A percentile compares a stretch with the other conserved stretches of the same genome.
Conservation (phyloP, 2,888 invertebrate genomes). For the Stegana nigrithorax region DNA sequence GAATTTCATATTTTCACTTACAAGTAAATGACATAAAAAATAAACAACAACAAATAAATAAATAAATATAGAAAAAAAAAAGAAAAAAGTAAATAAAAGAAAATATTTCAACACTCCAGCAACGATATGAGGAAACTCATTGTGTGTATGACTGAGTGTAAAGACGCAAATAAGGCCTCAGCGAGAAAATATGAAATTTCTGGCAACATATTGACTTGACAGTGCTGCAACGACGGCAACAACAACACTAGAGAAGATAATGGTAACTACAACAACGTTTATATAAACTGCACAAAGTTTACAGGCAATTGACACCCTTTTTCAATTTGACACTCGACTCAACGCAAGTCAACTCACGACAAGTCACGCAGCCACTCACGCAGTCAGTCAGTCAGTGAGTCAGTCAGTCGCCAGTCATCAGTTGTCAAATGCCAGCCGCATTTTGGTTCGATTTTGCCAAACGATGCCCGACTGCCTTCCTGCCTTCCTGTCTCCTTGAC, state of each 20-base stretch:
- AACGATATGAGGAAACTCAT: too few species aligned
- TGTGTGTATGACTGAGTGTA: too few species aligned
- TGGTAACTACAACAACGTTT: constrained; percentile 5
- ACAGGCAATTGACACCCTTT: constrained; percentile 58
- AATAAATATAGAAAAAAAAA: background rate
- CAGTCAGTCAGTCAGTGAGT: constrained; percentile 6
- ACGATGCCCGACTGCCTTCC: background rate
- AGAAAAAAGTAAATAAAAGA: background rate
- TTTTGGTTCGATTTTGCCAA: background rate
- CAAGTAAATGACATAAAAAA: too few species aligned
- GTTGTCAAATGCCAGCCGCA: too few species aligned
- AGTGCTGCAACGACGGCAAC: constrained; percentile 30
- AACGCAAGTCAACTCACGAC: too few species aligned
- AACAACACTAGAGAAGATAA: background rate
- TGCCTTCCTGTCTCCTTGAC: background rate
- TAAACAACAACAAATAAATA: constrained; percentile 12
- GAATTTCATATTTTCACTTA: constrained; percentile 19
- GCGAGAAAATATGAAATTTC: constrained; percentile 17
- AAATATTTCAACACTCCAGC: too few species aligned
- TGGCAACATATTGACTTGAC: constrained; percentile 65
- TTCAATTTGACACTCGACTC: constrained; percentile 40
- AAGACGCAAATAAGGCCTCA: background rate
- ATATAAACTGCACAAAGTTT: constrained; percentile 35
- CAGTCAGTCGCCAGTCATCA: background rate
- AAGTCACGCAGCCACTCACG: constrained; percentile 28